Evolutionary conservation across 2,797 vertebrate species (phyloP).

Genomic region (Pipistrellus nathusii): DNA sequence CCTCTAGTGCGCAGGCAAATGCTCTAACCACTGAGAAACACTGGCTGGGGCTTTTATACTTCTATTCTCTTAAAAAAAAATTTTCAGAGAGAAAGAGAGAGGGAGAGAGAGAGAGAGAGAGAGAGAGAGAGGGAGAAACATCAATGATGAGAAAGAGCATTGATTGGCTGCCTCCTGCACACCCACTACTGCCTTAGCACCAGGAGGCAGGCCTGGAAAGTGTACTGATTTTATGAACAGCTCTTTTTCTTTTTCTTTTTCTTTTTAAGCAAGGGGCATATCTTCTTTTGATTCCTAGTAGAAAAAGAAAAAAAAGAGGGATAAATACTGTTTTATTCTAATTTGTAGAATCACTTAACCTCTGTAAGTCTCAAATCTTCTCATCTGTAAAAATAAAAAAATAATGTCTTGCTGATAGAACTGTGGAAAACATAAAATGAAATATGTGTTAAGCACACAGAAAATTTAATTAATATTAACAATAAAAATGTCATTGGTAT

Average conservation of each 20-base stretch:
- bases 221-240: not conserved
- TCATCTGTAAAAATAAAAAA: not conserved
- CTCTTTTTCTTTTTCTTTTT: conserved; percentile 32
- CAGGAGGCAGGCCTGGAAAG: not conserved
- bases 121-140: not conserved
- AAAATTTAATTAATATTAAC: not conserved
- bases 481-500: not conserved
- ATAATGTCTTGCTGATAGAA: not conserved
- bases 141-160: not conserved
- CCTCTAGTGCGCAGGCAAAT: too few species aligned
- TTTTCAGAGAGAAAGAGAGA: not conserved
- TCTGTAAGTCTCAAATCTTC: not conserved
- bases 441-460: not conserved
- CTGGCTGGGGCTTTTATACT: too few species aligned
- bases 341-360: not conserved
- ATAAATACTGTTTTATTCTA: conserved; percentile 21
- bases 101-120: not conserved
- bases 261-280: not conserved
- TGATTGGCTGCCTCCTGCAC: not conserved
- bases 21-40: too few species aligned
- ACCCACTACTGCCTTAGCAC: not conserved
- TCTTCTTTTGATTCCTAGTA: not conserved
- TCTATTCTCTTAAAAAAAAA: too few species aligned
- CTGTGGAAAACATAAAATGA: not conserved
- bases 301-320: not conserved